Evolutionary conservation across 2,888 invertebrate genomes (phyloP).

Genomic region (Folsomia manolachei): DNA sequence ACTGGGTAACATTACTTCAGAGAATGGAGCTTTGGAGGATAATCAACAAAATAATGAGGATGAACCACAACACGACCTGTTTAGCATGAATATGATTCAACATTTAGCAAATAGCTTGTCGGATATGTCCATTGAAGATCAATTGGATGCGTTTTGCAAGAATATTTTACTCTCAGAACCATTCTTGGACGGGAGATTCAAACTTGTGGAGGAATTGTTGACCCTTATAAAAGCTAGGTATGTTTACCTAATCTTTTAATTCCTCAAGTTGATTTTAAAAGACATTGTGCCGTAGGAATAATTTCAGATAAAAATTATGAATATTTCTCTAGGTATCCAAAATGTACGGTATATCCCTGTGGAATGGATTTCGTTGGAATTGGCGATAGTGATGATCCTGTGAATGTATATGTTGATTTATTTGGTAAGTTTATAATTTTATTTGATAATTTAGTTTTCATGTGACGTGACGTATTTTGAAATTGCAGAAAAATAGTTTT

Average conservation of each 20-base stretch:
- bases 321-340: too few species aligned
- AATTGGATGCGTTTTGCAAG: conserved; percentile 15
- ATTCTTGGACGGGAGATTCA: not conserved
- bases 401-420: conserved; percentile 8
- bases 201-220: not conserved
- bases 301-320: too few species aligned
- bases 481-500: too few species aligned
- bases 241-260: too few species aligned
- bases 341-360: conserved; percentile 10
- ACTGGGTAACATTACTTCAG: not conserved
- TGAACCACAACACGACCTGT: conserved; percentile 1
- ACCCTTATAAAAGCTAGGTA: not conserved
- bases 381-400: conserved; percentile 11
- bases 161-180: conserved; percentile 13
- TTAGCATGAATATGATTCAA: conserved; percentile 9
- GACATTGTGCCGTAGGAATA: too few species aligned
- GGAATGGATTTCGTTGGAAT: conserved; percentile 14
- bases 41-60: not conserved
- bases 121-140: conserved; percentile 9
- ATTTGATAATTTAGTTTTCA: conserved; percentile 6
- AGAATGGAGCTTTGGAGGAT: not conserved
- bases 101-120: conserved; percentile 2
- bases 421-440: conserved; percentile 8
- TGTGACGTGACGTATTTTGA: not conserved
- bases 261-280: too few species aligned